Evolutionary conservation across 2,797 vertebrate genomes (phyloP).

Genomic region (Ctenosaura bakeri): DNA sequence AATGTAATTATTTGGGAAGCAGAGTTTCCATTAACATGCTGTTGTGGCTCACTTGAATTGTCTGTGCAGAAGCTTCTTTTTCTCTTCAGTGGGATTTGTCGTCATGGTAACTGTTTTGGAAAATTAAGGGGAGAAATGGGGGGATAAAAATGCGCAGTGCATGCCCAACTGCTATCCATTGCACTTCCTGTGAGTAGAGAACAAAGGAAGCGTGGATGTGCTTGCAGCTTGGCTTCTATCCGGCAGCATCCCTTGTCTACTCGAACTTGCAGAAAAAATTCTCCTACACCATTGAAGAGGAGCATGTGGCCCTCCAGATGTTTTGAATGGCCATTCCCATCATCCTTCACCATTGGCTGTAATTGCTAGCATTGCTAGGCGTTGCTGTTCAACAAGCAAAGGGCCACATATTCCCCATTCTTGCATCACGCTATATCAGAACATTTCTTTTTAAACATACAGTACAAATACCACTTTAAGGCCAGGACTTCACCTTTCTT

Average conservation of each 20-base stretch:
- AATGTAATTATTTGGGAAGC: not conserved
- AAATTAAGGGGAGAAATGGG: not conserved
- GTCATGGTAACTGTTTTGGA: constrained; percentile 22
- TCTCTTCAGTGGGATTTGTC: not conserved
- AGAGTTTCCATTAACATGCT: not conserved
- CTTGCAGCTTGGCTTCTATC: not conserved
- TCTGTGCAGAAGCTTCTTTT: not conserved
- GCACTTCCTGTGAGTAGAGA: not conserved
- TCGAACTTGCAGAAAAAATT: not conserved
- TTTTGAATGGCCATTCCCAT: too few species aligned
- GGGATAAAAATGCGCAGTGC: not conserved
- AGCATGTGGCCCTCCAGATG: not conserved
- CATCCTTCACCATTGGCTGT: too few species aligned
- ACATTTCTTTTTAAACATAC: not conserved
- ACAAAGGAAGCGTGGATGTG: not conserved
- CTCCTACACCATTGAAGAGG: not conserved
- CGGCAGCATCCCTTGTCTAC: accelerated
- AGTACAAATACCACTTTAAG: not conserved
- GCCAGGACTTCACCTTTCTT: not conserved
- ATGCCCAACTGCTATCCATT: constrained; percentile 15
- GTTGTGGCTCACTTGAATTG: not conserved
- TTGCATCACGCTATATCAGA: not conserved
- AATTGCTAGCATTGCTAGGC: too few species aligned
- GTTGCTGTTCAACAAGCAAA: too few species aligned
- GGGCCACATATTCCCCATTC: too few species aligned